Conservation (phyloP, 2,888 invertebrate genomes). For the Dendrolimus houi region DNA sequence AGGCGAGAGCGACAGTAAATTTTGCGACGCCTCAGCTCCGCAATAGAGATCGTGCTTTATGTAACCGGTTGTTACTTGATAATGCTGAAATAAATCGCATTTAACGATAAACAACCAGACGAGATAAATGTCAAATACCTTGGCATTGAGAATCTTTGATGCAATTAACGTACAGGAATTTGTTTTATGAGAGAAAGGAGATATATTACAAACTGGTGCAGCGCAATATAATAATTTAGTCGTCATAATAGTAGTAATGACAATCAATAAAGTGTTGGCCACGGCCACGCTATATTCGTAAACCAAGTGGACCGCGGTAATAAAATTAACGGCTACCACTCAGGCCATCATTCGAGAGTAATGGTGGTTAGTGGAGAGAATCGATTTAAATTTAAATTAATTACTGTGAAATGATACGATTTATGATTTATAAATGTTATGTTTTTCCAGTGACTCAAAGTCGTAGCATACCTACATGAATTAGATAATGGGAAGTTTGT, state of each 20-base stretch:
- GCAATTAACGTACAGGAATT: neutral
- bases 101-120: conserved; percentile 2
- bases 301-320: conserved; percentile 29
- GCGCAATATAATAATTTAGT: conserved; percentile 18
- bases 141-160: neutral
- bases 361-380: conserved; percentile 6
- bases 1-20: conserved; percentile 62
- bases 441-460: too few relatives aligned
- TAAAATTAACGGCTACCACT: conserved; percentile 44
- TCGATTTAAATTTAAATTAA: neutral
- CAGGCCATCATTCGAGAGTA: conserved; percentile 13
- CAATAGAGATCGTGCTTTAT: conserved; percentile 44
- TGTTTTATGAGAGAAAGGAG: conserved; percentile 8
- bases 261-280: conserved; percentile 34
- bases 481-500: too few relatives aligned
- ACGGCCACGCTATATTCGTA: conserved; percentile 28
- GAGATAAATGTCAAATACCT: neutral
- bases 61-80: conserved; percentile 42
- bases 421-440: too few relatives aligned
- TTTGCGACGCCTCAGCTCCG: conserved; percentile 60
- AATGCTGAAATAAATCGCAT: conserved; percentile 17
- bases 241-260: conserved; percentile 31
- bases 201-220: conserved; percentile 10
- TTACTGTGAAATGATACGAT: neutral
- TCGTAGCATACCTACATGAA: too few relatives aligned